Percentiles rank a stretch among this genome's conserved stretches.
Conservation (phyloP, 1,140 invertebrate species). For the Asobara japonica region DNA sequence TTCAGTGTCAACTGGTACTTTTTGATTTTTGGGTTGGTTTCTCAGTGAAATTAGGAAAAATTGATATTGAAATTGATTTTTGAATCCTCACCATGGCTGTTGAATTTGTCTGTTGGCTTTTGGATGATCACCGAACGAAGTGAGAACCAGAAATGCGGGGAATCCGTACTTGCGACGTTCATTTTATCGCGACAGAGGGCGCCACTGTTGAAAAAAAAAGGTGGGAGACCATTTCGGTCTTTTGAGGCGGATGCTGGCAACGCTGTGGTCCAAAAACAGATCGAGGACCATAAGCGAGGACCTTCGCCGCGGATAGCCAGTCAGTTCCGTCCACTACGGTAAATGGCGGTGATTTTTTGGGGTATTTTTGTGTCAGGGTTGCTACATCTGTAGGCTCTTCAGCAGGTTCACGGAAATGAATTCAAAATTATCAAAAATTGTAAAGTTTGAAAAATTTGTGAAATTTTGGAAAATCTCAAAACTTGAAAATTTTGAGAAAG, state of each 20-base stretch:
- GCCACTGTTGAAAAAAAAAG: slow-evolving; percentile 59
- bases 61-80: neutral
- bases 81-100: slow-evolving; percentile 72
- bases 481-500: too few species aligned
- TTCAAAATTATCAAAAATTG: too few species aligned
- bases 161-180: slow-evolving; percentile 71
- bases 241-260: slow-evolving; percentile 53
- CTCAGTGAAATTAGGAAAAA: neutral
- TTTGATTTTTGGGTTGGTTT: too few species aligned
- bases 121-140: slow-evolving; percentile 75
- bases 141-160: slow-evolving; percentile 79
- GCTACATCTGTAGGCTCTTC: slow-evolving; percentile 42
- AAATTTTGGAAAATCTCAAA: too few species aligned
- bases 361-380: slow-evolving; percentile 48
- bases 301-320: slow-evolving; percentile 40
- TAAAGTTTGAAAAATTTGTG: too few species aligned
- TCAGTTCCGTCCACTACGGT: slow-evolving; percentile 39
- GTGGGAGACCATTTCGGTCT: slow-evolving; percentile 38
- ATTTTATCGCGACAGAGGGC: slow-evolving; percentile 81
- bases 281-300: slow-evolving; percentile 48
- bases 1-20: too few species aligned
- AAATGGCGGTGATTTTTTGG: slow-evolving; percentile 40
- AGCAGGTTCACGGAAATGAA: too few species aligned
- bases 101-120: slow-evolving; percentile 66
- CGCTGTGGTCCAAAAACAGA: slow-evolving; percentile 63